Evolutionary conservation across 2,113 vertebrate species (phyloP).

Genomic region (Chlamydotis undulata): DNA sequence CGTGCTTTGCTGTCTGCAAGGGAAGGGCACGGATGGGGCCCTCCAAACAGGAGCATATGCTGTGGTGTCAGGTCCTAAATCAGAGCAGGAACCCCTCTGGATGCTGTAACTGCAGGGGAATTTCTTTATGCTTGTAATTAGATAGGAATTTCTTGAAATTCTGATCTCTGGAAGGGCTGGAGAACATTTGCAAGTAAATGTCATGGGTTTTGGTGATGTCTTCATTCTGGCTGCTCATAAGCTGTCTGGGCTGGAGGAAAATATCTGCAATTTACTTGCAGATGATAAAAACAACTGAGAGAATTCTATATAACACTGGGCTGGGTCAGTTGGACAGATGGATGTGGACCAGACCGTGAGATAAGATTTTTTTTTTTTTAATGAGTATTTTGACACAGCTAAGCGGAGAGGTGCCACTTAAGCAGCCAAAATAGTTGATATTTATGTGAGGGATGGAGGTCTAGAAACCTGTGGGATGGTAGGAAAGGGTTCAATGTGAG

Average conservation of each 20-base stretch:
- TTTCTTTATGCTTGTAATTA: accelerated
- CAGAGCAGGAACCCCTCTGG: background rate
- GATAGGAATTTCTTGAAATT: background rate
- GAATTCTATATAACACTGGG: too few species aligned
- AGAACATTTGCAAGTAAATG: background rate
- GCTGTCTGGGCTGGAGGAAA: background rate
- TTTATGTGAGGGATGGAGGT: background rate
- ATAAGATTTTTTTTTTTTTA: too few species aligned
- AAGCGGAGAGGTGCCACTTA: background rate
- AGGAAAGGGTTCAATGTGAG: background rate
- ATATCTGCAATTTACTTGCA: background rate
- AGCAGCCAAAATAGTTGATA: accelerated
- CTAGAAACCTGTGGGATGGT: background rate
- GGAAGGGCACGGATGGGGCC: accelerated
- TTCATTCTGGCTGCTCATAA: background rate
- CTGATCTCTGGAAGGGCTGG: background rate
- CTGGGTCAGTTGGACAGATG: background rate
- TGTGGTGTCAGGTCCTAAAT: background rate
- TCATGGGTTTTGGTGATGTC: background rate
- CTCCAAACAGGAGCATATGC: background rate
- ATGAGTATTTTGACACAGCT: background rate
- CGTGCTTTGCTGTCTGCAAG: background rate
- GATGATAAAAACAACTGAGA: background rate
- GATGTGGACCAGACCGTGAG: accelerated
- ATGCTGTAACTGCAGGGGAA: background rate